phyloP scores from a whole-genome alignment of 2,888 invertebrate genomes.

The Hololepta plana region DNA sequence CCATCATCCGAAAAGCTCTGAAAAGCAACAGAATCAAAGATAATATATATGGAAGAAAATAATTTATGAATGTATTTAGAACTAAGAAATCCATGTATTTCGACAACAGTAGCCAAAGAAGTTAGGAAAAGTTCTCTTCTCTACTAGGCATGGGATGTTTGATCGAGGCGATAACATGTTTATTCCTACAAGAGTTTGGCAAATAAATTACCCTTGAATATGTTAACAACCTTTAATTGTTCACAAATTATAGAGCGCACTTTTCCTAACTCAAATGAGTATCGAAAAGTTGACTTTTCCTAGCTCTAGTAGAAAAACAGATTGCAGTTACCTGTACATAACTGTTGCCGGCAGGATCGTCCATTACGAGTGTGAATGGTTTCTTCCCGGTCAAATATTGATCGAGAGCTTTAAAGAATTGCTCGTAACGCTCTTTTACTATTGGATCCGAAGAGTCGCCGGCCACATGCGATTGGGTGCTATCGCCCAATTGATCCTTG shows the following conservation, averaged over 20 bases:
- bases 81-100: no score
- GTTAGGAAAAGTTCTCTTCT: no score
- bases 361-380: slow-evolving; percentile 59
- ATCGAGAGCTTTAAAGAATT: slow-evolving; percentile 48
- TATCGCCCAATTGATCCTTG: slow-evolving; percentile 50
- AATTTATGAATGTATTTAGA: no score
- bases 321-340: slow-evolving; percentile 65
- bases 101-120: no score
- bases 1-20: slow-evolving; percentile 54
- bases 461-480: slow-evolving; percentile 39
- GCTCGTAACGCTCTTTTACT: slow-evolving; percentile 34
- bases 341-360: slow-evolving; percentile 96
- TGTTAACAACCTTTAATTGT: slow-evolving; percentile 2
- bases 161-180: no score
- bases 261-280: no score
- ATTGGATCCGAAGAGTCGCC: slow-evolving; percentile 52
- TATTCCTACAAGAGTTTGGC: no score
- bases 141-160: no score
- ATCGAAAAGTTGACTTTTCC: no score
- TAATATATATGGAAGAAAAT: no score
- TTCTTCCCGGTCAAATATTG: slow-evolving; percentile 42
- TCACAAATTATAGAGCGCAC: slow-evolving; percentile 3
- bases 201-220: no score
- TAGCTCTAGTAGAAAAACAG: slow-evolving; percentile 1
- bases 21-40: no score